Evolutionary conservation across 2,113 vertebrate species (phyloP).

Genomic region (Eleginops maclovinus): DNA sequence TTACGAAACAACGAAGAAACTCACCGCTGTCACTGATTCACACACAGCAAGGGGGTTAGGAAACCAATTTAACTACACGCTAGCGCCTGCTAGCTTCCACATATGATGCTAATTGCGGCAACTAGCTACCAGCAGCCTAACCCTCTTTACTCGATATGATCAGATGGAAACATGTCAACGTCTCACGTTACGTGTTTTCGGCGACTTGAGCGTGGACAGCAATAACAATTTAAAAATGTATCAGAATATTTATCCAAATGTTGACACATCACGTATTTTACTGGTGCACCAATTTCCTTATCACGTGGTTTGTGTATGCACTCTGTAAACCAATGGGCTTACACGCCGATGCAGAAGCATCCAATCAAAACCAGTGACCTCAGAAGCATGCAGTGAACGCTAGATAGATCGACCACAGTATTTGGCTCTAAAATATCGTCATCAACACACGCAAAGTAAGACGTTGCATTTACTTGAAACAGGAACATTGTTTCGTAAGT

Average conservation of each 20-base stretch:
- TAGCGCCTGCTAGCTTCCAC: constrained; percentile 40
- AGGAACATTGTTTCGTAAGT: constrained; percentile 34
- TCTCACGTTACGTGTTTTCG: fast-evolving
- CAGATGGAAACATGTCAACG: not conserved
- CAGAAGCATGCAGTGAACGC: not conserved
- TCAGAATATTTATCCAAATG: not conserved
- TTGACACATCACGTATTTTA: constrained; percentile 62
- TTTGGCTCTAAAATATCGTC: not conserved
- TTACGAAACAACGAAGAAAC: not conserved
- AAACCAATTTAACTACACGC: constrained; percentile 11
- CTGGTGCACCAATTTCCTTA: constrained; percentile 42
- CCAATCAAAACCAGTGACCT: constrained; percentile 49
- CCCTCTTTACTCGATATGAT: not conserved
- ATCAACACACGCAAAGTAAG: not conserved
- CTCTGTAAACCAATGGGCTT: constrained; percentile 57
- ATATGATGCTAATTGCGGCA: constrained; percentile 27
- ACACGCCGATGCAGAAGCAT: not conserved
- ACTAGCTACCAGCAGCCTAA: not conserved
- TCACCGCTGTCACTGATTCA: constrained; percentile 39
- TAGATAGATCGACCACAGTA: not conserved
- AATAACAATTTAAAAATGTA: not conserved
- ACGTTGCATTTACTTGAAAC: not conserved
- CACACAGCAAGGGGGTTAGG: not conserved
- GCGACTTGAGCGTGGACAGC: not conserved
- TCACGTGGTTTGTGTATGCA: constrained; percentile 48